phyloP scores from a whole-genome alignment of 2,113 vertebrate genomes.

The Brienomyrus longianalis region DNA sequence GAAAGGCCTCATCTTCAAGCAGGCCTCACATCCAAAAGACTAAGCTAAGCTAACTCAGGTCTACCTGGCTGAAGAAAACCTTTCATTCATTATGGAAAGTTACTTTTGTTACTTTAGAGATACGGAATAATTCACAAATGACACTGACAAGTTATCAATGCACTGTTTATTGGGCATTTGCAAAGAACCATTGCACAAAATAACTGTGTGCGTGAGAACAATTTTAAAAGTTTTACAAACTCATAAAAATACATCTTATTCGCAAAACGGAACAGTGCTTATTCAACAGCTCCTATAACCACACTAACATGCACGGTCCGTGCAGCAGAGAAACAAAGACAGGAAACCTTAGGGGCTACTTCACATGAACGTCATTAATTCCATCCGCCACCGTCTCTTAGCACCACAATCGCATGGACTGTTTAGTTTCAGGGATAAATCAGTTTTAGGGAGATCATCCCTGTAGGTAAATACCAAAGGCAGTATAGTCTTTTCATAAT shows the following conservation, averaged over 20 bases:
- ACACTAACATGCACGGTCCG: not conserved
- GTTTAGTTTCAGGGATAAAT: conserved; percentile 34
- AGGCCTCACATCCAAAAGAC: not conserved
- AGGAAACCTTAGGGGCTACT: conserved; percentile 33
- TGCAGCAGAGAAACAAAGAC: not conserved
- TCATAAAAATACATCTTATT: not conserved
- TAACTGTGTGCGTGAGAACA: conserved; percentile 2
- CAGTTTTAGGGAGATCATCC: conserved; percentile 47
- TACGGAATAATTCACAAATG: not conserved
- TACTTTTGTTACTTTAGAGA: not conserved
- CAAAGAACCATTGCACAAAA: conserved; percentile 51
- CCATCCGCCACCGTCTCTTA: conserved; percentile 33
- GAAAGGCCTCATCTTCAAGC: not conserved
- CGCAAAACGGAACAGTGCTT: not conserved
- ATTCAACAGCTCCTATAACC: not conserved
- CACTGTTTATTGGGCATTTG: conserved; percentile 38
- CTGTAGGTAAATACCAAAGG: conserved; percentile 47
- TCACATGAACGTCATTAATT: conserved; percentile 21
- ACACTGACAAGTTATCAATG: not conserved
- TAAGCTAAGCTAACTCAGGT: too few species aligned
- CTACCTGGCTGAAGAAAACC: not conserved
- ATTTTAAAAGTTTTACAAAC: not conserved
- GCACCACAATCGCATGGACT: conserved; percentile 5
- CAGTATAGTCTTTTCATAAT: conserved; percentile 7
- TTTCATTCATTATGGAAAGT: not conserved